Base-by-base conservation (phyloP, 1,140 invertebrate species). In the Drosophila nebulosa region DNA sequence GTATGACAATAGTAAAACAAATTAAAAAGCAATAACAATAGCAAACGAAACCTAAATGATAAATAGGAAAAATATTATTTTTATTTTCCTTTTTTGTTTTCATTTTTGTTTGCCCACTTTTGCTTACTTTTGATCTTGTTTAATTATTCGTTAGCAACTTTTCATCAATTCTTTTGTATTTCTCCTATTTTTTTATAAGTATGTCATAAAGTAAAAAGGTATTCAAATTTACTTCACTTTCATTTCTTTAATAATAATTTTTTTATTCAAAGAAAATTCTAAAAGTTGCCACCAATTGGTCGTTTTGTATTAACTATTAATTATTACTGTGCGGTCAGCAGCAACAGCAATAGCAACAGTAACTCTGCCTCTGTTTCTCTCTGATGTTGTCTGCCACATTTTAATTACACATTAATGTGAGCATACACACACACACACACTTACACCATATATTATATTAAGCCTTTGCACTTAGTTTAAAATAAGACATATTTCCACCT, bases 361-460 rank as follows among this genome's bases (percentile, higher is more conserved):
- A 26, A 21, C 42, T 52, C 18, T 66, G 59, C 70, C 70, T 51
- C 53, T 12, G 9, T 3, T 12, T 32, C 30, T 12, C 61, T 46
- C 77, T 74, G 64, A 66, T 81, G 70, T 85, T 86, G 74, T 68
- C 83, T 71, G 81, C 74, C 81, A 75, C 78, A 77, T 85, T 85
- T 88, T 85, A 88, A 85, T 85, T 85, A 85, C 83, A 88, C 64
- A 78, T 81, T 81, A 85, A 85, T 81, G 64, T 78, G 56, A 66
- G 78, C 64, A 39, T 64, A 69, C 53, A 61, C 18, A 32, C 10
- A 32, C 30, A 32, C 30, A 51, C 66, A 69, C 50, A 64, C 30
- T 10, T 3, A 32, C 30, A 32, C 30, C 1, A 32, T n/a, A n/a
- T n/a, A n/a, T n/a, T n/a, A n/a, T n/a, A n/a, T n/a, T n/a, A n/a